phyloP scores from a whole-genome alignment of 1,140 invertebrate genomes.

The Centruroides vittatus region DNA sequence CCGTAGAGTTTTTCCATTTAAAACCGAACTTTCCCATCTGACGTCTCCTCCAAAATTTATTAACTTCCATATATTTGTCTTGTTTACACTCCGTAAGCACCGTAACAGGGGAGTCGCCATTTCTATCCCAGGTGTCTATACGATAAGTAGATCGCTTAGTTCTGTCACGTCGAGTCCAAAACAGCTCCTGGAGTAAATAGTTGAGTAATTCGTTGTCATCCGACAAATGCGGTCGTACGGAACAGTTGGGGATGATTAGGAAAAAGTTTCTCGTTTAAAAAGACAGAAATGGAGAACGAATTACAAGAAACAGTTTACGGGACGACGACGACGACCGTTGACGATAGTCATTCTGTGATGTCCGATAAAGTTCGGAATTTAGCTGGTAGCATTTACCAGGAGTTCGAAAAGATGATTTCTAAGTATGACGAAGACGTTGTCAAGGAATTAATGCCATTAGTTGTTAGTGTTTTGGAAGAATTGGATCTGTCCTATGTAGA shows the following conservation, averaged over 20 bases:
- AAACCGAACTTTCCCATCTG: not conserved
- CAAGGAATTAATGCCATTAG: constrained; percentile 92
- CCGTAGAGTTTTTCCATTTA: constrained; percentile 23
- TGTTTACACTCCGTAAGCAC: too few relatives aligned
- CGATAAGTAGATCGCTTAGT: too few relatives aligned
- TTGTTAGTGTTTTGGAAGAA: constrained; percentile 95
- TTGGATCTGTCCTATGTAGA: constrained; percentile 90
- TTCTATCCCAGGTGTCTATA: too few relatives aligned
- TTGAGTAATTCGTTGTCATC: too few relatives aligned
- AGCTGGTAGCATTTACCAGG: constrained; percentile 95
- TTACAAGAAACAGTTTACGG: constrained; percentile 17
- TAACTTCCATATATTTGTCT: too few relatives aligned
- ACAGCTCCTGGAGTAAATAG: too few relatives aligned
- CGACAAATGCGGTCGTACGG: too few relatives aligned
- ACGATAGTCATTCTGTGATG: constrained; percentile 47
- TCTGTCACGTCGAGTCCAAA: too few relatives aligned
- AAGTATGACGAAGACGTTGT: constrained; percentile 60
- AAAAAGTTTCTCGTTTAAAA: too few relatives aligned
- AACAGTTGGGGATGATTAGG: too few relatives aligned
- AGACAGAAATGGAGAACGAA: not conserved
- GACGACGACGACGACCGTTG: constrained; percentile 2
- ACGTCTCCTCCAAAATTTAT: too few relatives aligned
- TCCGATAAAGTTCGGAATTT: constrained; percentile 89
- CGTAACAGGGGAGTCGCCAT: too few relatives aligned
- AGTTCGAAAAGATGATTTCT: constrained; percentile 96